These are phyloP conservation scores for Adelges cooleyi DNA, from an alignment of 1,140 invertebrate genomes.

Conservation along the genomic window DNA sequence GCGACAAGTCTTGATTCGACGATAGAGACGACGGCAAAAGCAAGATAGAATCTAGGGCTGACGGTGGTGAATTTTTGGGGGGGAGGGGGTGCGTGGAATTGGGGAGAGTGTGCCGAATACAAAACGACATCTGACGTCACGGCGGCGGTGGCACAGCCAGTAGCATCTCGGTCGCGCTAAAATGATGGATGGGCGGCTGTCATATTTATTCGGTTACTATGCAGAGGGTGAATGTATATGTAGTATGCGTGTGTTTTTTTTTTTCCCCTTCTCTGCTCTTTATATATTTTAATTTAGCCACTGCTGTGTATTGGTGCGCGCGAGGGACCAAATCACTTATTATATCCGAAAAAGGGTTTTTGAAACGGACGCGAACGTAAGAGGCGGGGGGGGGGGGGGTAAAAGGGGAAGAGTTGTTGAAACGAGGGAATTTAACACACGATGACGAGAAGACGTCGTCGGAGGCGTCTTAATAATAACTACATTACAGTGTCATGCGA, in stretches of 20 bases:
- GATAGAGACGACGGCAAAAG: background rate
- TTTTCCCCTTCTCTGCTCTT: background rate
- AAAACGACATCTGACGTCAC: constrained; percentile 25
- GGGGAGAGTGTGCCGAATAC: constrained; percentile 17
- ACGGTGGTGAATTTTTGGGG: background rate
- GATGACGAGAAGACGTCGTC: no score
- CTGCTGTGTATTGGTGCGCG: background rate
- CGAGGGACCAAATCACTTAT: background rate
- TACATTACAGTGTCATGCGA: no score
- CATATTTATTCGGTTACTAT: constrained; percentile 22
- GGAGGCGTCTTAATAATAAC: no score
- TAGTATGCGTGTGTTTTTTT: background rate
- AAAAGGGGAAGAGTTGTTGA: no score
- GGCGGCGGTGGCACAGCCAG: background rate
- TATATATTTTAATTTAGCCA: constrained; percentile 26
- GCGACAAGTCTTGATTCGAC: constrained; percentile 18
- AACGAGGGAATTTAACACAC: no score
- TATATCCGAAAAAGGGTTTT: constrained; percentile 19
- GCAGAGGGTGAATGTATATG: constrained; percentile 17
- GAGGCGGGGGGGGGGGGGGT: background rate
- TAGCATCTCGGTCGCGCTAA: constrained; percentile 15
- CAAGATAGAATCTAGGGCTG: no score
- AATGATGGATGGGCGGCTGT: constrained; percentile 28
- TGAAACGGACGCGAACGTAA: background rate
- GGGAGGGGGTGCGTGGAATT: background rate